Conservation (phyloP, 2,888 invertebrate species). For the Eupithecia subfuscata region DNA sequence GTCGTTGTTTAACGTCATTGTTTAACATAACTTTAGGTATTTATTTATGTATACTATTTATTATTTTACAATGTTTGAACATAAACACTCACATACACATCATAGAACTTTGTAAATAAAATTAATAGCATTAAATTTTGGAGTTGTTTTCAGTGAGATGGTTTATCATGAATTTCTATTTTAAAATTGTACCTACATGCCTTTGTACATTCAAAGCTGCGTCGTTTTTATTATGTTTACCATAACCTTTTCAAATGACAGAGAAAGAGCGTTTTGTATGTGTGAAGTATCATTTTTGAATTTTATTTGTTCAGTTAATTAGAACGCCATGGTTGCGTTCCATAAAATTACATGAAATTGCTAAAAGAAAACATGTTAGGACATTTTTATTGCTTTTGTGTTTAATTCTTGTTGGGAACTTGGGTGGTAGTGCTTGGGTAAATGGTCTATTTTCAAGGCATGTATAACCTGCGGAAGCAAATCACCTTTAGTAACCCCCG, state of each 20-base stretch:
- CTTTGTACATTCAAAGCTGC: slow-evolving; percentile 16
- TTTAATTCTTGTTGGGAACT: too few relatives aligned
- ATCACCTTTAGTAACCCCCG: background rate
- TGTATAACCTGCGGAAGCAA: background rate
- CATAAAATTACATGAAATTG: background rate
- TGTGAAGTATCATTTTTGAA: background rate
- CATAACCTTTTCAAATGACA: background rate
- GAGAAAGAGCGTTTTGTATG: background rate
- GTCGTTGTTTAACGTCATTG: background rate
- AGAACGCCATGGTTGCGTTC: background rate
- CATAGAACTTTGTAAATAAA: background rate
- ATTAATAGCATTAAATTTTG: background rate
- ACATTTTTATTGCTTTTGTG: too few relatives aligned
- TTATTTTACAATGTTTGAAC: background rate
- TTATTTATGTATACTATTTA: too few relatives aligned
- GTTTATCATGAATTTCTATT: slow-evolving; percentile 9
- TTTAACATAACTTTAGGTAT: background rate
- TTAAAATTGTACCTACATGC: background rate
- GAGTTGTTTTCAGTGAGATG: background rate
- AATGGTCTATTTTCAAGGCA: background rate
- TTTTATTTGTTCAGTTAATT: background rate
- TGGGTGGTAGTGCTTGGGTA: too few relatives aligned
- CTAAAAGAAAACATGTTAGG: background rate
- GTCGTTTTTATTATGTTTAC: background rate
- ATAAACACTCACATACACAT: background rate